Evolutionary conservation across 2,888 invertebrate species (phyloP), one percentile per base, ranked within the genome.

Genomic region (Dermolepida albohirtum): DNA sequence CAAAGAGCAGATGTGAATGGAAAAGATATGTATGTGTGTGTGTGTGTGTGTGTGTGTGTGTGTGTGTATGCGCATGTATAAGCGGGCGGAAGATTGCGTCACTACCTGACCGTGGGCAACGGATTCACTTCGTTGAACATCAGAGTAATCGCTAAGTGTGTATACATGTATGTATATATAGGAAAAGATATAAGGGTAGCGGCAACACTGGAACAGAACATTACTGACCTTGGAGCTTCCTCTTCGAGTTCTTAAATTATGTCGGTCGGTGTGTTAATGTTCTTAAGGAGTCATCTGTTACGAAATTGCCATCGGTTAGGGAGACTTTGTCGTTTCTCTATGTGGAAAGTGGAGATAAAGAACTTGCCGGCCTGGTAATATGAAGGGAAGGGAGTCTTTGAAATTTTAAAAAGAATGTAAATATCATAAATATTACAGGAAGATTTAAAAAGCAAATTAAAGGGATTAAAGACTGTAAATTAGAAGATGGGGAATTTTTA

Each of bases 31-130:
- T 44, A 47, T 17, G n/a, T 16, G 16, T 29, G 8, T 27, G 16
- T 47, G 29, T n/a, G 34, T 22, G 16, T 29, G 29, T 12, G 44
- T 16, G 8, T 12, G 8, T 43, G 51, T n/a, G n/a, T n/a, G n/a
- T n/a, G n/a, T n/a, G n/a, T n/a, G 29, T 51, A 27, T 29, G 6
- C 6, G 6, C 29, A 39, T 29, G 22, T 50, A n/a, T n/a, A 22
- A 22, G 7, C 7, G 22, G 22, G 67, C 70, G 70, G 70, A 70
- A 70, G 70, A 57, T 69, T 71, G 67, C 69, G 69, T 69, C 71
- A 71, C 62, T 64, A 69, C 55, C 66, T 71, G 71, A 71, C 71
- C 71, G 69, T 71, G 71, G 71, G 65, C 70, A 71, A 71, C 55
- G 27, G 70, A 66, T 68, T 63, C 66, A 66, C 70, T 68, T 64